Base-by-base conservation (phyloP, 2,113 vertebrate genomes). In the Pseudorhombus dupliciocellatus region DNA sequence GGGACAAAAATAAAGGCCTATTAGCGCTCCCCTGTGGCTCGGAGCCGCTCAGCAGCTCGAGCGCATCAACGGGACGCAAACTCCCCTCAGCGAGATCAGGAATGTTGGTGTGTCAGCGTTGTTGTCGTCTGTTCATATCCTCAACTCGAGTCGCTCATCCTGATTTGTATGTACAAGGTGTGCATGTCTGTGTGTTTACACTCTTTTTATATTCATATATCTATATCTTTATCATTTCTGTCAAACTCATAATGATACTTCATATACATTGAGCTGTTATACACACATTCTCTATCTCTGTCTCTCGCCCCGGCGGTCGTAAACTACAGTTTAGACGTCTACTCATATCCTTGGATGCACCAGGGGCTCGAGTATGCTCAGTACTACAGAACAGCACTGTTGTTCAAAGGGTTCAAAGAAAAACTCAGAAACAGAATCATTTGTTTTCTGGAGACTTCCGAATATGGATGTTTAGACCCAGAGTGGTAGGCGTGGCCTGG, bases 231-330 rank as follows among this genome's bases (percentile, higher is more conserved):
- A 90, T 88, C 79, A 88, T 86, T 91, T 92, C 86, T 91, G 85
- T 92, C 84, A 88, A 84, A 90, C 77, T 89, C 85, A 90, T 89
- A 91, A 90, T 87, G 75, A 90, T 91, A 92, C 81, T 91, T 89
- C 89, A 90, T 93, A 87, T 90, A 93, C 86, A 94, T 86, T 90
- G 88, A 92, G 86, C 92, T 93, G 94, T 96, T 95, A 95, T 96
- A 94, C 94, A 95, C 95, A 97, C 94, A 94, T 95, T 95, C 95
- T 96, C 95, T 96, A 96, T 91, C 90, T 95, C 94, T 93, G 95
- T 94, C 84, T 94, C 95, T 92, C 95, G 94, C 91, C 95, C 81
- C 94, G 90, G 94, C 95, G 90, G 92, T 93, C 93, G 92, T 94
- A 94, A 94, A 95, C 95, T 95, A 97, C 86, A 86, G 85, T 87